Evolutionary conservation across 2,888 invertebrate species (phyloP), one percentile per base, ranked within the genome.

Genomic region (Cryptocephalus moraei): DNA sequence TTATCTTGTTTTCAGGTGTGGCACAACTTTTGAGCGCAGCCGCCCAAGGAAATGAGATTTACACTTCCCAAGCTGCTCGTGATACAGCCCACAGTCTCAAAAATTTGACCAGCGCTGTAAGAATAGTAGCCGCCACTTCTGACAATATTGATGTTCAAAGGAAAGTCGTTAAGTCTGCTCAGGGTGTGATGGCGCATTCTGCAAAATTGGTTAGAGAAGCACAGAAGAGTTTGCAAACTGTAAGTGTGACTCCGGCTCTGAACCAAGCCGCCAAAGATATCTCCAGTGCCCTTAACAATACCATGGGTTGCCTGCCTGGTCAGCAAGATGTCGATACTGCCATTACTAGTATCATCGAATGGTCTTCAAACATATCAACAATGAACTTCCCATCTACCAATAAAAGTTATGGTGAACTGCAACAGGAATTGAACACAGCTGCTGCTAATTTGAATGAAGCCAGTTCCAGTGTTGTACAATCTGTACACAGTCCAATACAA

Each of bases 261-360:
- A 82, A 84, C 10, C 80, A 81, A 54, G 83, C 89, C 0, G 86
- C 86, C 2, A 84, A 84, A 59, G 82, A 84, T 52, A 84, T 91
- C 0, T 69, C 73, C 0, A 65, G 61, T 49, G 71, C 75, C 1
- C 68, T 86, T 44, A 80, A 80, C 58, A 78, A 76, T 54, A 83
- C 84, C 55, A 81, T 95, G 45, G 86, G 86, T 55, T 90, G 91
- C 53, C 78, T 96, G 39, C 95, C 96, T 0, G 93, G 94, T 0
- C 93, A 95, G 67, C 82, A 86, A 45, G 94, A 95, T 65, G 86
- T 97, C n/a, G 95, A 96, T 65, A 80, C 83, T 13, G 91, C 91
- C 0, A 81, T 93, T 57, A 81, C 83, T 52, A 84, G 81, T 58
- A 91, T 95, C 55, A 84, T 82, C 50, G 84, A 86, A 58, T 79